Base-by-base conservation (phyloP, 1,140 invertebrate species). In the Caenorhabditis brenneri region DNA sequence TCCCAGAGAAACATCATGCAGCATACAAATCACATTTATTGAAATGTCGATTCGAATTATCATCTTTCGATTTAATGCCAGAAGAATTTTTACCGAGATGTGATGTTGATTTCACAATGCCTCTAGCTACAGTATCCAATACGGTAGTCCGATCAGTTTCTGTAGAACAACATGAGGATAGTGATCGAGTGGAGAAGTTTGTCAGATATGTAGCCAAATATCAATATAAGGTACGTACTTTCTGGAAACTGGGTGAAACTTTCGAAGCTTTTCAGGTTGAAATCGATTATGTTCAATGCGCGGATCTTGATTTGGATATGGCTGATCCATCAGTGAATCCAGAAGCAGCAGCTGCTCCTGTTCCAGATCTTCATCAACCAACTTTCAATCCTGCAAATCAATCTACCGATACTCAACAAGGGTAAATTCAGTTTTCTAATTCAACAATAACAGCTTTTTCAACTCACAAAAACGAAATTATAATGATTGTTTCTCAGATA, bases 91-190 rank as follows among this genome's bases (percentile, higher is more conserved):
- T 96, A 48, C 94, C 95, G 84, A 95, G 94, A 92, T 95, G 95
- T 86, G 94, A 95, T 90, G 96, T 99, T 7, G 96, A 99, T 91
- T 99, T 99, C 91, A 98, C 96, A 22, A 99, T 99, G 97, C 97
- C 98, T 31, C 95, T 96, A 69, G 97, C 97, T 42, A 97, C 97
- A 90, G 96, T 97, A 69, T 97, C 95, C 31, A 96, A 99, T 91
- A 97, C 96, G 58, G 97, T 97, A 22, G 95, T 97, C 84, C 93
- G 97, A 86, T 98, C 96, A 81, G 95, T 99, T 29, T 96, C 96
- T 85, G 94, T 98, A 83, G 89, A 90, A 94, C 94, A 89, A 87
- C 89, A 87, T 88, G 94, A 95, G 86, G 95, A 94, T 87, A 95
- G 95, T 85, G 95, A 96, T 89, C 96, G 97, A 15, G 97, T 97